Evolutionary conservation across 2,888 invertebrate species (phyloP).

Genomic region (Ramazzottius varieornatus): DNA sequence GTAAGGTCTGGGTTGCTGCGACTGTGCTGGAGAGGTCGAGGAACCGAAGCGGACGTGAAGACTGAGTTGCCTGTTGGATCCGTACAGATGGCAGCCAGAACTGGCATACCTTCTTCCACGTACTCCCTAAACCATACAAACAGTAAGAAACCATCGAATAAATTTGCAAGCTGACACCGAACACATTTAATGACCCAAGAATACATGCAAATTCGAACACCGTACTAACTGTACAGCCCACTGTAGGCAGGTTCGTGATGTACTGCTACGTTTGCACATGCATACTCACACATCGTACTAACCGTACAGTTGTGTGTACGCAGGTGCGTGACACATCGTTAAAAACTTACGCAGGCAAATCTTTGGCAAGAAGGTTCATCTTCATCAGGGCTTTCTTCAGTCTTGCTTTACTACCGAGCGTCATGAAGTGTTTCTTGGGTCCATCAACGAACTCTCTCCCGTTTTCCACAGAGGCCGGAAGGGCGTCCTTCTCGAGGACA

Average conservation of each 20-base stretch:
- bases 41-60: background rate
- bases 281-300: too few relatives aligned
- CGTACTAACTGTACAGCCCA: too few relatives aligned
- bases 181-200: too few relatives aligned
- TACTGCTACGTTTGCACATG: too few relatives aligned
- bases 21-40: constrained; percentile 42
- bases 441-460: background rate
- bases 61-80: background rate
- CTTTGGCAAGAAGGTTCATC: constrained; percentile 34
- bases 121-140: constrained; percentile 3
- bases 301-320: too few relatives aligned
- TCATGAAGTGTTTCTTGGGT: constrained; percentile 48
- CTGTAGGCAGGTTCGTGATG: too few relatives aligned
- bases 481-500: background rate
- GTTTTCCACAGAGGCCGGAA: constrained; percentile 4
- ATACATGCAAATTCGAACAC: too few relatives aligned
- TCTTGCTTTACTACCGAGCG: constrained; percentile 53
- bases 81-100: background rate
- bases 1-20: constrained; percentile 60
- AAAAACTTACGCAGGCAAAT: constrained; percentile 10
- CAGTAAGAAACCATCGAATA: too few relatives aligned
- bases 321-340: too few relatives aligned
- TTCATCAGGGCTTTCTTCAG: constrained; percentile 65
- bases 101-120: background rate
- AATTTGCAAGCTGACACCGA: too few relatives aligned